Evolutionary conservation across 2,888 invertebrate species (phyloP), one percentile per base, ranked within the genome.

Genomic region (Agriopis aurantiaria): DNA sequence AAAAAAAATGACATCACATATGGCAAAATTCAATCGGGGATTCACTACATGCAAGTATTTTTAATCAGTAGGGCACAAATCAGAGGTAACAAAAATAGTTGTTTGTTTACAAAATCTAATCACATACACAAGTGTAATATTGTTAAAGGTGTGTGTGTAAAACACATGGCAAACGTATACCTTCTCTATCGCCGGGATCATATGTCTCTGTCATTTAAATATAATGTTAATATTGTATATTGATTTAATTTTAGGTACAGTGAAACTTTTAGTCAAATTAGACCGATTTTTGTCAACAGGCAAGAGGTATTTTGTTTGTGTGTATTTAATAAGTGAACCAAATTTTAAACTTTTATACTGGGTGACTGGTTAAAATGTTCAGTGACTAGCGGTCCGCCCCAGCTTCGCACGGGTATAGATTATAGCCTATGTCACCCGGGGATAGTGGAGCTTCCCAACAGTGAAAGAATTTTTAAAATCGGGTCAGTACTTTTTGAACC

Each of bases 191-290:
- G 65, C 53, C 65, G 62, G 56, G 66, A 68, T 75, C 72, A 75
- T 63, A 75, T 68, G 55, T 73, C 73, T 74, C 76, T 74, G 76
- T 52, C 63, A 64, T 40, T 66, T 63, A 66, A 71, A 74, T 70
- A 14, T 57, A 9, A 43, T 9, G 46, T 69, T 69, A 69, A 64
- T 61, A 57, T n/a, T 14, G 23, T 55, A 12, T 12, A 7, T 40
- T 8, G 7, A 12, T 33, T 33, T 51, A 8, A 8, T 1, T 14
- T 51, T 8, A 8, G 17, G 14, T 17, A 17, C 17, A 33, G 33
- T 33, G 33, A 51, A 51, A 51, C 12, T 11, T 12, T 48, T 12
- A 5, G 33, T 33, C 1, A 33, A 12, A 12, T 48, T 48, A 48
- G 48, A 48, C 48, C 48, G 48, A 48, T 48, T 12, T 48, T 12